Evolutionary conservation across 2,888 invertebrate species (phyloP), one percentile per base, ranked within the genome.

Genomic region (Erebia ligea): DNA sequence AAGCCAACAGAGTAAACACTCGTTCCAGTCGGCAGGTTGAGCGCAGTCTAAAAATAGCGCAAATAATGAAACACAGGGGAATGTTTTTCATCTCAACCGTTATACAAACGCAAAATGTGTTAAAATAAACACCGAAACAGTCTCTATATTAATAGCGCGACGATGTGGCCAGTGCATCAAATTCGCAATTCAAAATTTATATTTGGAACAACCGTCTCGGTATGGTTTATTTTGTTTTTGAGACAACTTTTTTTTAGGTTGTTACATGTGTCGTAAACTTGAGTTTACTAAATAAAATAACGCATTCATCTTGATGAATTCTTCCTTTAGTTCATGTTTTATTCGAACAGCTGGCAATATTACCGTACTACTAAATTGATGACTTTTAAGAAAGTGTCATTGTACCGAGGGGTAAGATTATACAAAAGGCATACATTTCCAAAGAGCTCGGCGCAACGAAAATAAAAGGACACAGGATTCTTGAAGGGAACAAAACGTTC

Each of bases 61-160:
- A 86, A 91, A 91, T 91, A 92, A 92, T 92, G 90, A 92, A 92
- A 90, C 90, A 85, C 91, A 88, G 92, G 93, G 88, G 89, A 92
- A 91, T 93, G 93, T 92, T 92, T 92, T 92, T 92, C 92, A 92
- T 92, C 92, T 91, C 90, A 81, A 84, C 84, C 86, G 91, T 90
- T 92, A 89, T 86, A 90, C 87, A 71, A 85, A 87, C 88, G 92
- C 93, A 84, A 92, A 93, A 91, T 91, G 90, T 90, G 92, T 91
- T 92, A 93, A 90, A 92, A 91, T 91, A 93, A 92, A 92, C 88
- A 91, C 84, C 88, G 83, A 91, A 90, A 91, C 89, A 85, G 86
- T 88, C 88, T 92, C 90, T 48, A 48, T 62, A 62, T 85, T 90
- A 89, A 90, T 92, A 92, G 89, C 86, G 87, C 88, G 85, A 88